Conservation (phyloP, 2,888 invertebrate species). For the Aelia acuminata region DNA sequence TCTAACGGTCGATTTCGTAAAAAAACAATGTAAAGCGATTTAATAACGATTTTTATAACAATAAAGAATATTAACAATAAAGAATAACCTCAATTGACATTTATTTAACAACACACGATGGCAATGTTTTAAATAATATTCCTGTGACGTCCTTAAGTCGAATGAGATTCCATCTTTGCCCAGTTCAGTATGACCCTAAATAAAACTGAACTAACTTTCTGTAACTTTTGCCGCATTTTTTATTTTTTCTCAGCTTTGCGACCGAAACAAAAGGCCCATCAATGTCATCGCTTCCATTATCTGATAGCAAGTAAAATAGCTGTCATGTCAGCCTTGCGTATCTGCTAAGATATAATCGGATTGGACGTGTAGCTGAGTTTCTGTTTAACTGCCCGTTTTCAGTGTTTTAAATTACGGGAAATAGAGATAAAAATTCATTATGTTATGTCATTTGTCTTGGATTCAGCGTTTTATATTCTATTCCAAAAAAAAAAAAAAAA, state of each 20-base stretch:
- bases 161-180: background rate
- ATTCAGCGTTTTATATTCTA: too few species aligned
- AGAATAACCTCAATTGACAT: too few species aligned
- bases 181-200: background rate
- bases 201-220: background rate
- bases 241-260: background rate
- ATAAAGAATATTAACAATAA: too few species aligned
- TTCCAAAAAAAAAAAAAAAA: too few species aligned
- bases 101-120: too few species aligned
- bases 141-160: background rate
- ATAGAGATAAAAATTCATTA: background rate
- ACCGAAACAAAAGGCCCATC: background rate
- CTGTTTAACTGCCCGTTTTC: background rate
- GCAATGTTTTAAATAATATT: background rate
- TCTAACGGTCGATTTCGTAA: too few species aligned
- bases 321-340: background rate
- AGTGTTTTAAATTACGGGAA: background rate
- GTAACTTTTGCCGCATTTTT: background rate
- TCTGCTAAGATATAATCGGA: constrained; percentile 8
- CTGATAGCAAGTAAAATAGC: constrained; percentile 29
- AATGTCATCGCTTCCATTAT: constrained; percentile 18
- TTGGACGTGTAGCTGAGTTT: background rate
- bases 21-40: too few species aligned
- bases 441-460: too few species aligned
- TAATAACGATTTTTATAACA: too few species aligned